Evolutionary conservation across 2,113 vertebrate genomes (phyloP).

Genomic region (Platanista minor): DNA sequence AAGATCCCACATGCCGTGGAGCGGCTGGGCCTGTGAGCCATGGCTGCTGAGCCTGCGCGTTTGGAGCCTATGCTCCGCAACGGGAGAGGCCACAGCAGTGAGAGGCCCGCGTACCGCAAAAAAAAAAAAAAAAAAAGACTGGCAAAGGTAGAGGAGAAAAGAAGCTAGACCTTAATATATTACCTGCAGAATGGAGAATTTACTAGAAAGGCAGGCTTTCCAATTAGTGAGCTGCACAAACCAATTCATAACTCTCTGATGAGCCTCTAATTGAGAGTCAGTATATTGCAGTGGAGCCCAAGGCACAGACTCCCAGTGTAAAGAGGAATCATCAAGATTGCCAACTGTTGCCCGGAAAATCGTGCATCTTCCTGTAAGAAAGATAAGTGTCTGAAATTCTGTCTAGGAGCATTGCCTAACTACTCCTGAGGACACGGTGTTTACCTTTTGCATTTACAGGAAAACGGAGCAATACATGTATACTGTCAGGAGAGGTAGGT

Average conservation of each 20-base stretch:
- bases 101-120: no score
- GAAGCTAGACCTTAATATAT: not conserved
- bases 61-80: no score
- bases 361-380: constrained; percentile 34
- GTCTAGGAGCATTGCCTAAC: constrained; percentile 37
- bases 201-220: not conserved
- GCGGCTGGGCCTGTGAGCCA: no score
- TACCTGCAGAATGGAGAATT: not conserved
- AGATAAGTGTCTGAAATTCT: not conserved
- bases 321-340: not conserved
- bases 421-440: not conserved
- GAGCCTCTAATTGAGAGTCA: not conserved
- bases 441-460: constrained; percentile 46
- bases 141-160: not conserved
- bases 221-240: not conserved
- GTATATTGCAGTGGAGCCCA: not conserved
- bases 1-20: no score
- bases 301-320: not conserved
- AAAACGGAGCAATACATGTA: constrained; percentile 21
- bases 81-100: no score
- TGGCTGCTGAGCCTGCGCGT: no score
- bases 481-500: not conserved
- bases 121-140: not conserved
- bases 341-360: constrained; percentile 24
- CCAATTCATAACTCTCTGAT: not conserved